Percentiles rank a stretch among this genome's conserved stretches.
These are phyloP conservation scores for Ctena decussata DNA, from an alignment of 2,888 invertebrate genomes.

Conservation along the genomic window DNA sequence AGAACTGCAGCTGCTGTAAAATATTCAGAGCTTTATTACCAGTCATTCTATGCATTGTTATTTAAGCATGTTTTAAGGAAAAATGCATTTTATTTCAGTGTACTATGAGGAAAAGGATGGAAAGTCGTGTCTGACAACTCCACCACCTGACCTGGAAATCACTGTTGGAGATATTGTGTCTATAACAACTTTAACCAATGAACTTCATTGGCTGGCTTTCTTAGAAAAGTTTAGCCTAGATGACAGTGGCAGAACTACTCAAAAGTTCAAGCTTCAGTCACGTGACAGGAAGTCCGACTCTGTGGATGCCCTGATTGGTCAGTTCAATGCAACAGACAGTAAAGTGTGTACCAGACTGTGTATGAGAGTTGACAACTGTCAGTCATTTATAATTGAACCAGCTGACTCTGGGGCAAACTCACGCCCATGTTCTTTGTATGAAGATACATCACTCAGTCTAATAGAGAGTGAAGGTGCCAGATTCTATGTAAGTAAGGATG, in stretches of 20 bases:
- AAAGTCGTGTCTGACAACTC: constrained; percentile 41
- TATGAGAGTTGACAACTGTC: constrained; percentile 56
- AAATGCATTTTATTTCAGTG: no score
- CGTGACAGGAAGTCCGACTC: constrained; percentile 30
- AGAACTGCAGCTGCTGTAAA: no score
- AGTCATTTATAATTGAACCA: constrained; percentile 35
- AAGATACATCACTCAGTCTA: constrained; percentile 30
- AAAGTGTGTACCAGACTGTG: constrained; percentile 61
- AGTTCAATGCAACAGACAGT: constrained; percentile 49
- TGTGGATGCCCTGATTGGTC: constrained; percentile 47
- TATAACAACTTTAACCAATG: constrained; percentile 50
- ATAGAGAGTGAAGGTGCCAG: constrained; percentile 16
- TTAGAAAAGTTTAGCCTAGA: constrained; percentile 42
- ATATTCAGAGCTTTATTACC: no score
- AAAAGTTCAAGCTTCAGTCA: constrained; percentile 24
- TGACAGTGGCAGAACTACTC: constrained; percentile 50
- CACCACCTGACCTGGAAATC: not conserved
- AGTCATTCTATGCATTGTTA: no score
- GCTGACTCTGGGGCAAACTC: not conserved
- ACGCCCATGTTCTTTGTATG: constrained; percentile 51
- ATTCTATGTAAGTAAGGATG: not conserved
- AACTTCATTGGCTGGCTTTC: constrained; percentile 49
- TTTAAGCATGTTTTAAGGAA: no score
- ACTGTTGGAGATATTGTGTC: constrained; percentile 39
- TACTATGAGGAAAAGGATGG: constrained; percentile 35